Evolutionary conservation across 2,888 invertebrate species (phyloP).

Genomic region (Lithodes maja): DNA sequence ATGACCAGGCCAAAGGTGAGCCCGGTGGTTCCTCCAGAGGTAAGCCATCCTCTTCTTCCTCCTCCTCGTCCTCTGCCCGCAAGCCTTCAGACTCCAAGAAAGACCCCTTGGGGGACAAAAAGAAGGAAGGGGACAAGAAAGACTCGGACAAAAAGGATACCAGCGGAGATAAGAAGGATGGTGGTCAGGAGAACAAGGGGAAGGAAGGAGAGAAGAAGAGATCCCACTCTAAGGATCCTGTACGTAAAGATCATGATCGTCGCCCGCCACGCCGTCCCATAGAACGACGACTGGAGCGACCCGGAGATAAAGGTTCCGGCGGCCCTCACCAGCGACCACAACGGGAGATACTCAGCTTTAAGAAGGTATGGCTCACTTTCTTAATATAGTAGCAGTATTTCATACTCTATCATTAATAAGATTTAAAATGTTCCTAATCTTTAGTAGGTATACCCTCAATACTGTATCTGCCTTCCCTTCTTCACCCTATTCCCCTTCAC

Average conservation of each 20-base stretch:
- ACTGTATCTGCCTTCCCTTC: too few relatives aligned
- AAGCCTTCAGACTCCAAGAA: constrained; percentile 62
- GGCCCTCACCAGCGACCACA: not conserved
- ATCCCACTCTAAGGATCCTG: constrained; percentile 43
- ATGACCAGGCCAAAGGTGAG: constrained; percentile 70
- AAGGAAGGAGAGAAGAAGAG: constrained; percentile 53
- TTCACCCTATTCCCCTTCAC: too few relatives aligned
- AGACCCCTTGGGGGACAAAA: constrained; percentile 49
- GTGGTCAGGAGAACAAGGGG: constrained; percentile 30
- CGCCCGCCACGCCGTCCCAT: constrained; percentile 35
- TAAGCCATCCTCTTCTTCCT: constrained; percentile 42
- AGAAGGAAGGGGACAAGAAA: constrained; percentile 56
- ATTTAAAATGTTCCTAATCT: too few relatives aligned
- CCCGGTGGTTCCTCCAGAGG: constrained; percentile 63
- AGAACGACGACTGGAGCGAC: constrained; percentile 46
- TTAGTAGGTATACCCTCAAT: too few relatives aligned
- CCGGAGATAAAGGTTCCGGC: not conserved
- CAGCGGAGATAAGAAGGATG: constrained; percentile 47
- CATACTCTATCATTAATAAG: too few relatives aligned
- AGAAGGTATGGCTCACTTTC: constrained; percentile 34
- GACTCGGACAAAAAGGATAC: constrained; percentile 50
- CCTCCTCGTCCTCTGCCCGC: constrained; percentile 36
- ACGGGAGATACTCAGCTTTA: constrained; percentile 52
- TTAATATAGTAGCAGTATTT: too few relatives aligned
- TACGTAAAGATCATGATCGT: constrained; percentile 46